Base-by-base conservation (phyloP, 2,888 invertebrate species). In the Idaea aversata region DNA sequence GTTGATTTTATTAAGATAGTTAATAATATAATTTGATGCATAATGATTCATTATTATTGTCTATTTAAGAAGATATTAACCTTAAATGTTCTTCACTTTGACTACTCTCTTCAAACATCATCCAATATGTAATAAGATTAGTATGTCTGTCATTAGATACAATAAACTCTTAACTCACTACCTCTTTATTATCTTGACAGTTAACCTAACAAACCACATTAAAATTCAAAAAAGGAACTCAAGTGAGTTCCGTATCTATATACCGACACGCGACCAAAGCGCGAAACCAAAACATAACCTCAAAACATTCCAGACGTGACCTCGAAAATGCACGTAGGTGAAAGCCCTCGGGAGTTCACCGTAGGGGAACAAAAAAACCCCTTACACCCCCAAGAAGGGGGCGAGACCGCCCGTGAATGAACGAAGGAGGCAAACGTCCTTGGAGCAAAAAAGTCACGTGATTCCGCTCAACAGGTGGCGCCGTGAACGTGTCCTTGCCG, bases 391-490 rank as follows among this genome's bases (percentile, higher is more conserved):
- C 88, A 88, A 89, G 89, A 90, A 87, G 88, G 87, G 86, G 88
- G 89, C 87, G 82, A 75, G 78, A 77, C 87, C 91, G 83, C 91
- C 91, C 92, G 87, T 93, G 92, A 93, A 92, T 93, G 92, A 90
- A 89, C 89, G 91, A 91, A 91, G 91, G 92, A 90, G 91, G 89
- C 87, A 85, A 84, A 86, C 90, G 91, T 92, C 91, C 92, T 92
- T 93, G 89, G 84, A 89, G 90, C 90, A 92, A 93, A 93, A 93
- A 93, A 91, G 92, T 91, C 91, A 92, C 91, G 91, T 92, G 92
- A 90, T 90, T 87, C 79, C 80, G 80, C 79, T 86, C 92, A 93
- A 93, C 92, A 93, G 92, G 92, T 93, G 91, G 88, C 90, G 82
- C 88, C 90, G 88, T 88, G 81, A 87, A 80, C 87, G 88, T 86